Evolutionary conservation across 2,113 vertebrate species (phyloP).

Genomic region (Microtus oregoni): DNA sequence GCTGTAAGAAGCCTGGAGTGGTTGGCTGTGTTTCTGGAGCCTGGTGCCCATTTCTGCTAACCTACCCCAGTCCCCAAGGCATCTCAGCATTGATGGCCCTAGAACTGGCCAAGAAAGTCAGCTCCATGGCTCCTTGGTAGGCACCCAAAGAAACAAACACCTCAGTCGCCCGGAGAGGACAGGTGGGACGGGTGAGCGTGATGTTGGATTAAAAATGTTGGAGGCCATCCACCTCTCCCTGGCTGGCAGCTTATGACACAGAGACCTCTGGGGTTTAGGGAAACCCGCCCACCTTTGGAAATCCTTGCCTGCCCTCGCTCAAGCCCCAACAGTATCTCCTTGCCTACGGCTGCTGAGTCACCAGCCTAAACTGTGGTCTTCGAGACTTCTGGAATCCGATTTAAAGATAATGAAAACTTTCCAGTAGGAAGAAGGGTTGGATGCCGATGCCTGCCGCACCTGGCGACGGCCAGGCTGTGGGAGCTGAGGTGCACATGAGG

Average conservation of each 20-base stretch:
- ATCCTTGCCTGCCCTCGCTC: conserved; percentile 19
- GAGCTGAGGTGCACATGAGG: rapidly evolving
- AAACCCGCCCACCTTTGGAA: conserved; percentile 68
- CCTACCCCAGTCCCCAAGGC: neutral
- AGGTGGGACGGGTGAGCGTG: neutral
- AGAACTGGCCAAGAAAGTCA: conserved; percentile 23
- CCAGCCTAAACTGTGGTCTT: neutral
- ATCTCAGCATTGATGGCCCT: neutral
- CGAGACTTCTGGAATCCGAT: neutral
- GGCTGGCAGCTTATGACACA: conserved; percentile 33
- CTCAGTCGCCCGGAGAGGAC: conserved; percentile 27
- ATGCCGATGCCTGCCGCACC: rapidly evolving
- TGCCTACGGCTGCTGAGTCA: neutral
- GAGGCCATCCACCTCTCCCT: neutral
- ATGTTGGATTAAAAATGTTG: neutral
- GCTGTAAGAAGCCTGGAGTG: rapidly evolving
- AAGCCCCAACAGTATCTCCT: conserved; percentile 37
- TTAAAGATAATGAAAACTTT: conserved; percentile 18
- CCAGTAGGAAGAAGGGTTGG: neutral
- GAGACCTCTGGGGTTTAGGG: neutral
- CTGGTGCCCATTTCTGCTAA: neutral
- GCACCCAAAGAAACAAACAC: conserved; percentile 44
- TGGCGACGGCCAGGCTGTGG: neutral
- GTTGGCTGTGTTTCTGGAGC: neutral
- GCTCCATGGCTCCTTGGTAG: neutral